These are phyloP conservation scores for Orthonyx spaldingii DNA, from an alignment of 2,113 vertebrate species.

Conservation along the genomic window DNA sequence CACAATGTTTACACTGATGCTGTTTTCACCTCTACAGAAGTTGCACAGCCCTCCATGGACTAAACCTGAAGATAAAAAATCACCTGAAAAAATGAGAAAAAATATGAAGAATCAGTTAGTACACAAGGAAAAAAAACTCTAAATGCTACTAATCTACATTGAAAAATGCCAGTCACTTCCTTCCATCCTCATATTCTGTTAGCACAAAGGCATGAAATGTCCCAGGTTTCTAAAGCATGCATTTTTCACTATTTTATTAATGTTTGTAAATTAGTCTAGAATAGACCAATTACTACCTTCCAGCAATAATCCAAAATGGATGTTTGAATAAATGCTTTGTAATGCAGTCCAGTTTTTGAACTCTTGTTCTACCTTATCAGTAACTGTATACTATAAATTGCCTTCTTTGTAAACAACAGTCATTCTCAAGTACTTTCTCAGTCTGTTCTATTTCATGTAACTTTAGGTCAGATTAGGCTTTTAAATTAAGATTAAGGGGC, in stretches of 20 bases:
- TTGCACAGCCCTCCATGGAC: slow-evolving; percentile 55
- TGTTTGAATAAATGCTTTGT: slow-evolving; percentile 56
- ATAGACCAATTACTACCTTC: slow-evolving; percentile 61
- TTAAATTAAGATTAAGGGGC: neutral
- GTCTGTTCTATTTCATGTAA: neutral
- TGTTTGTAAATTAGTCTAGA: slow-evolving; percentile 71
- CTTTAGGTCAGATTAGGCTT: neutral
- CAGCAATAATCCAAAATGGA: slow-evolving; percentile 71
- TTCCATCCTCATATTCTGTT: slow-evolving; percentile 52
- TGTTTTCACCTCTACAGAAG: slow-evolving; percentile 60
- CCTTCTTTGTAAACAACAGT: slow-evolving; percentile 43
- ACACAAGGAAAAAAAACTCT: slow-evolving; percentile 67
- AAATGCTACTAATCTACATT: neutral
- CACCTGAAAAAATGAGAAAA: slow-evolving; percentile 46
- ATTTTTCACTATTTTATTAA: slow-evolving; percentile 73
- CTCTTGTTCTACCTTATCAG: slow-evolving; percentile 31
- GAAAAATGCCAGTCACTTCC: neutral
- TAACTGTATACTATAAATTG: slow-evolving; percentile 45
- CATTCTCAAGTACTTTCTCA: slow-evolving; percentile 30
- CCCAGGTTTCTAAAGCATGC: slow-evolving; percentile 74
- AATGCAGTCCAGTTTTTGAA: slow-evolving; percentile 24
- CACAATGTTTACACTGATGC: neutral
- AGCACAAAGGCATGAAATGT: slow-evolving; percentile 67
- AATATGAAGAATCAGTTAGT: slow-evolving; percentile 2
- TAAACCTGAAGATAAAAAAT: slow-evolving; percentile 55